phyloP scores from a whole-genome alignment of 2,113 vertebrate species.

The Pelmatolapia mariae region DNA sequence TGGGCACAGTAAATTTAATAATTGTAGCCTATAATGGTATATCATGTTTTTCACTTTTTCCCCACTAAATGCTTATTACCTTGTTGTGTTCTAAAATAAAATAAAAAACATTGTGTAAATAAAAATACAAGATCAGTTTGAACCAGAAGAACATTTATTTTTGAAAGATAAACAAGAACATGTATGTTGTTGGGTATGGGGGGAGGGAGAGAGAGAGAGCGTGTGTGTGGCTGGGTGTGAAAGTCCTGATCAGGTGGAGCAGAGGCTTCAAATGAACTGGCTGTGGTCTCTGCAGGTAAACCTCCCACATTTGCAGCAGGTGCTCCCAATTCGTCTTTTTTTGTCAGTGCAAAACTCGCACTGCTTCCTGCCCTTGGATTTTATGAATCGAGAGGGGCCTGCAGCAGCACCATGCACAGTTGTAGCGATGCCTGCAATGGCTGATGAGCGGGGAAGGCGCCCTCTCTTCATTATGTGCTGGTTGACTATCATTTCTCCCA shows the following conservation, averaged over 20 bases:
- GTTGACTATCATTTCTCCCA: not conserved
- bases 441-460: not conserved
- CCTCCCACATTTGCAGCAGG: not conserved
- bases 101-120: not conserved
- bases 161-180: not conserved
- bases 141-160: not conserved
- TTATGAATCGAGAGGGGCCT: not conserved
- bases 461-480: not conserved
- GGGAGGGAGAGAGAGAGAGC: too few species aligned
- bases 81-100: not conserved
- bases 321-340: fast-evolving
- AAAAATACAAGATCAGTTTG: not conserved
- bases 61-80: fast-evolving
- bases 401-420: not conserved
- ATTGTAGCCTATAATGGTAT: fast-evolving
- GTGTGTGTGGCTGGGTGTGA: too few species aligned
- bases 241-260: not conserved
- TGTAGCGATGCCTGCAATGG: not conserved
- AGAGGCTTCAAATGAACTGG: not conserved
- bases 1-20: not conserved
- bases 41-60: not conserved
- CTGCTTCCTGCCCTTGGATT: not conserved
- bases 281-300: not conserved
- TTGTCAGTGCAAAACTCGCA: not conserved
- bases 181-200: too few species aligned